These are phyloP conservation scores for Bradysia coprophila DNA, from an alignment of 1,140 invertebrate species.

Conservation along the genomic window DNA sequence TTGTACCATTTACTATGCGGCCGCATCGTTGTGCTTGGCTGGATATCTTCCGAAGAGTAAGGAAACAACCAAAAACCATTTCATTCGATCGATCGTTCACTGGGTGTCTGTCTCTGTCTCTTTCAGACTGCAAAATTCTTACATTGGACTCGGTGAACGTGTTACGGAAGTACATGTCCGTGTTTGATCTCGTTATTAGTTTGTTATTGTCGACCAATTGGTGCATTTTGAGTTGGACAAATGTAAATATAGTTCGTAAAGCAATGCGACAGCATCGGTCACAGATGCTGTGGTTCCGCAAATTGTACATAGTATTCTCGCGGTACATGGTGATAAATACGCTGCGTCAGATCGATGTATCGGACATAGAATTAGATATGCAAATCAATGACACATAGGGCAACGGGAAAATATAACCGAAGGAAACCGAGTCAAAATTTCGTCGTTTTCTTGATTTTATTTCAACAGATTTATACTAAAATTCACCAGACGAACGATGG, in stretches of 20 bases:
- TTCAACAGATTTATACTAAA: no score
- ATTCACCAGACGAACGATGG: no score
- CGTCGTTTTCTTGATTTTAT: no score
- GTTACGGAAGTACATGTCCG: constrained; percentile 68
- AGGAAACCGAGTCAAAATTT: no score
- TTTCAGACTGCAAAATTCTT: constrained; percentile 62
- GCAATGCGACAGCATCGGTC: constrained; percentile 75
- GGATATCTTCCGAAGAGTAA: constrained; percentile 48
- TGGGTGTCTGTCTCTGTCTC: constrained; percentile 5
- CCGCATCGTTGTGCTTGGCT: constrained; percentile 54
- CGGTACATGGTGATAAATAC: constrained; percentile 84
- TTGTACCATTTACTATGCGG: constrained; percentile 58
- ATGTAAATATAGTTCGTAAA: constrained; percentile 33
- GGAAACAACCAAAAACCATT: background rate
- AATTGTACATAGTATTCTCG: constrained; percentile 76
- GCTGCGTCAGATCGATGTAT: constrained; percentile 44
- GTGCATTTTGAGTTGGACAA: constrained; percentile 35
- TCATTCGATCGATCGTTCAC: background rate
- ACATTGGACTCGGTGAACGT: constrained; percentile 67
- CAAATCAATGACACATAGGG: constrained; percentile 34
- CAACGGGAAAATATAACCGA: no score
- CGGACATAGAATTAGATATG: constrained; percentile 54
- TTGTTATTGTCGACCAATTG: constrained; percentile 53
- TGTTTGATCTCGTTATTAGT: constrained; percentile 66
- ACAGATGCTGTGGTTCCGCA: constrained; percentile 85